Base-by-base conservation (phyloP, 1,140 invertebrate genomes). In the Pseudomyrmex gracilis region DNA sequence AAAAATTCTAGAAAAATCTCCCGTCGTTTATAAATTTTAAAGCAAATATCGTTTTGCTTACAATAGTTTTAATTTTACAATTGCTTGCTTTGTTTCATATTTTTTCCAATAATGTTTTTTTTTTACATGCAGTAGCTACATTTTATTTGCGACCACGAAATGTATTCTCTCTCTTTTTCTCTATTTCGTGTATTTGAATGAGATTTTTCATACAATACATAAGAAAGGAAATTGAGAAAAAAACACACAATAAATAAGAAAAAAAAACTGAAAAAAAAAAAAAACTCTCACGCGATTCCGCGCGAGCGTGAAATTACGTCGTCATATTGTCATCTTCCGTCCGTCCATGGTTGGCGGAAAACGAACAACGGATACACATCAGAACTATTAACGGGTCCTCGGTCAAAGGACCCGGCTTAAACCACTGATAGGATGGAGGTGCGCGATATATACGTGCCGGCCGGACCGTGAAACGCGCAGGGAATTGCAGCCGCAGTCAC, bases 311-410 rank as follows among this genome's bases (percentile, higher is more conserved):
- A 71, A 70, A 80, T 80, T 58, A 43, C n/a, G 34, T 1, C 43
- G 51, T 57, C 43, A 49, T 15, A 60, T 71, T 78, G 58, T 63
- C 43, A 60, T 71, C 45, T 24, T 55, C 71, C 5, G 5, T 20
- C n/a, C 49, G 12, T 12, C n/a, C 55, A 61, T 12, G 13, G 49
- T 74, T 24, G 45, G 13, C 8, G 66, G 53, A 24, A 71, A 80
- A 58, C 53, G 76, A 80, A 87, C 73, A 87, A 87, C 82, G 70
- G 70, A 87, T 80, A 74, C 83, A 70, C 24, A 74, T 78, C 55
- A 60, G 47, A 82, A 85, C 86, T 87, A 87, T 88, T 88, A 88
- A 87, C 83, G 86, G 87, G 61, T 85, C 67, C 76, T 82, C 83
- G 83, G 71, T 88, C 87, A 88, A 88, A 88, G 86, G 87, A 57